phyloP scores from a whole-genome alignment of 2,888 invertebrate species.

The Adelphocoris suturalis region DNA sequence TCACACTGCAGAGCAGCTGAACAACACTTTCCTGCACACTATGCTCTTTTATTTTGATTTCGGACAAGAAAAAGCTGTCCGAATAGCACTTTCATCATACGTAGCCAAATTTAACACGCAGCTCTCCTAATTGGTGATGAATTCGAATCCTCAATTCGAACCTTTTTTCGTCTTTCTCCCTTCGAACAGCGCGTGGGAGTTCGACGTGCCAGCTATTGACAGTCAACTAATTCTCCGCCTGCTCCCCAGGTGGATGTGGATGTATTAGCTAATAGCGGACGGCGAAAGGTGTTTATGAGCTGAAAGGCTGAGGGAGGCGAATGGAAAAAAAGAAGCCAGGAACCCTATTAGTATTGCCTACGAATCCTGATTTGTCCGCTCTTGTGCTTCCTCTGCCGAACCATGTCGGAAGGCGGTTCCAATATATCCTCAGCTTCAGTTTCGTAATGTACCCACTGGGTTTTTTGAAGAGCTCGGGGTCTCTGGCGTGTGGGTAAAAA shows the following conservation, averaged over 20 bases:
- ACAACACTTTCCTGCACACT: no score
- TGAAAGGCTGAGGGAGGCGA: neutral
- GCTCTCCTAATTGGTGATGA: slow-evolving; percentile 9
- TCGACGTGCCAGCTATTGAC: neutral
- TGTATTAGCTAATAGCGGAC: slow-evolving; percentile 23
- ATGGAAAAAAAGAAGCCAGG: neutral
- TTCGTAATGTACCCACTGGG: neutral
- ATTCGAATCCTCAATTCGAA: neutral
- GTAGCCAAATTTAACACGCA: neutral
- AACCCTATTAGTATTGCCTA: slow-evolving; percentile 7
- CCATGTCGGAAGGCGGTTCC: neutral
- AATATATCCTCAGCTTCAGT: neutral
- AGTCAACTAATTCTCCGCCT: neutral
- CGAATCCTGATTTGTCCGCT: slow-evolving; percentile 9
- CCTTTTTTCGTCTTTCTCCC: neutral
- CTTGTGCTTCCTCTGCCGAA: neutral
- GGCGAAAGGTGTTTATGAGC: slow-evolving; percentile 5
- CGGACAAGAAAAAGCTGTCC: no score
- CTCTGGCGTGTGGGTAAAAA: slow-evolving; percentile 11
- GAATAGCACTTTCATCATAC: no score
- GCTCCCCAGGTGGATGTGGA: neutral
- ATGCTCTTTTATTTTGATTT: no score
- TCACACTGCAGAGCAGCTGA: no score
- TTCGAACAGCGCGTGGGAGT: neutral
- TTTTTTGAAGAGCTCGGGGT: neutral